Evolutionary conservation across 2,888 invertebrate genomes (phyloP).

Genomic region (Nycteola revayana): DNA sequence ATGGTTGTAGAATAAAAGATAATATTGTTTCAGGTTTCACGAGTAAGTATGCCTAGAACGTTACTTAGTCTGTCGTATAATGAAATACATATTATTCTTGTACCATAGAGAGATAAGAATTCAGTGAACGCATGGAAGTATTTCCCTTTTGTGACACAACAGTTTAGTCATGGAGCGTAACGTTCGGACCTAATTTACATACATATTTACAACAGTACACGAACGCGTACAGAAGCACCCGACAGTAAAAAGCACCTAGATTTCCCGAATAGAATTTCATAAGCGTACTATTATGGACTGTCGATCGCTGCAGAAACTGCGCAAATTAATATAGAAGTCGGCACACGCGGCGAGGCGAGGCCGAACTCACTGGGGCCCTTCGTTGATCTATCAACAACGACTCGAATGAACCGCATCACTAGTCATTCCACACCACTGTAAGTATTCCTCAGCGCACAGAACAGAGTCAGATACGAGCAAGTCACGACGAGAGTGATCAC

Average conservation of each 20-base stretch:
- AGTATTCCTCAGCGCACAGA: conserved; percentile 28
- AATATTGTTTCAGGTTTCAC: conserved; percentile 25
- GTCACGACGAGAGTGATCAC: conserved; percentile 53
- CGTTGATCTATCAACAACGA: conserved; percentile 28
- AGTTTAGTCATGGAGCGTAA: conserved; percentile 65
- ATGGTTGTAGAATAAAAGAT: conserved; percentile 30
- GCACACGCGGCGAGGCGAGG: conserved; percentile 38
- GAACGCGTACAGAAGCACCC: conserved; percentile 78
- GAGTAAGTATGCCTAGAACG: conserved; percentile 36
- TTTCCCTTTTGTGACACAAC: conserved; percentile 59
- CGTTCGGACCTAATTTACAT: conserved; percentile 62
- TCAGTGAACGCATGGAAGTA: conserved; percentile 18
- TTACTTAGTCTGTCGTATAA: conserved; percentile 36
- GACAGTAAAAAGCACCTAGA: conserved; percentile 80
- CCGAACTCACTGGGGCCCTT: conserved; percentile 58
- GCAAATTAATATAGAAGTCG: conserved; percentile 43
- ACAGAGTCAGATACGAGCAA: conserved; percentile 38
- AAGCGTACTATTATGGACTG: conserved; percentile 68
- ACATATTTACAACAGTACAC: conserved; percentile 78
- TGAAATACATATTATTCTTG: conserved; percentile 27
- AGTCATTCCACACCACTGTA: conserved; percentile 21
- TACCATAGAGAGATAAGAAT: conserved; percentile 23
- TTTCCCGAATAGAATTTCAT: conserved; percentile 75
- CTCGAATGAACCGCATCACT: conserved; percentile 15
- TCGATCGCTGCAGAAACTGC: conserved; percentile 55